These are phyloP conservation scores for Rapana venosa DNA, from an alignment of 2,888 invertebrate species.

Conservation along the genomic window DNA sequence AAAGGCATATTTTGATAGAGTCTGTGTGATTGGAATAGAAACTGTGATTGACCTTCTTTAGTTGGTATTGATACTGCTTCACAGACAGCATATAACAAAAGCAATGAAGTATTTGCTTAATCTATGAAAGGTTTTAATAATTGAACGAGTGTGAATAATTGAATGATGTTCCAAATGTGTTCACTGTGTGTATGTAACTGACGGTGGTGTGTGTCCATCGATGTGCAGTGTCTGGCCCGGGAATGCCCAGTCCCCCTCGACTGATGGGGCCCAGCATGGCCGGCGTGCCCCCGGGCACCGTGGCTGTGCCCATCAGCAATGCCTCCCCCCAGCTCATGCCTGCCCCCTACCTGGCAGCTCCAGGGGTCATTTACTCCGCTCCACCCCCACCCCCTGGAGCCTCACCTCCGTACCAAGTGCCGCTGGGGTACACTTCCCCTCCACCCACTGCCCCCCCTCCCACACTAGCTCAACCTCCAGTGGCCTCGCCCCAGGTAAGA, in stretches of 20 bases:
- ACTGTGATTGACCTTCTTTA: too few relatives aligned
- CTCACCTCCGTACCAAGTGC: conserved; percentile 54
- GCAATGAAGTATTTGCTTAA: too few relatives aligned
- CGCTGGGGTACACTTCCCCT: conserved; percentile 58
- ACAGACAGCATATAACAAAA: too few relatives aligned
- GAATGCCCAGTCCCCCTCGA: conserved; percentile 53
- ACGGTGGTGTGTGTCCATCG: background rate
- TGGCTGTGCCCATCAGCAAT: conserved; percentile 47
- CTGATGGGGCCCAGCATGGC: conserved; percentile 49
- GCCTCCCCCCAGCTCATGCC: conserved; percentile 49
- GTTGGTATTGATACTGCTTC: too few relatives aligned
- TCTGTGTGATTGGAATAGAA: too few relatives aligned
- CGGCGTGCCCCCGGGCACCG: conserved; percentile 45
- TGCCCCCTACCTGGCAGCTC: conserved; percentile 50
- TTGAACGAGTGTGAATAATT: too few relatives aligned
- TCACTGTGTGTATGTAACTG: too few relatives aligned
- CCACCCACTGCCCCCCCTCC: conserved; percentile 51
- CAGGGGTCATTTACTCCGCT: conserved; percentile 58
- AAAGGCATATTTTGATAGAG: too few relatives aligned
- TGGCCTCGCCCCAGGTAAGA: conserved; percentile 31
- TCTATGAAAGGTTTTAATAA: too few relatives aligned
- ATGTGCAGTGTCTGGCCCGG: conserved; percentile 51
- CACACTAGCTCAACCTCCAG: conserved; percentile 30
- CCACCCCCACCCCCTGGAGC: conserved; percentile 54
- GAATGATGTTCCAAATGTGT: too few relatives aligned